Evolutionary conservation across 2,888 invertebrate genomes (phyloP).

Genomic region (Spodoptera picta): DNA sequence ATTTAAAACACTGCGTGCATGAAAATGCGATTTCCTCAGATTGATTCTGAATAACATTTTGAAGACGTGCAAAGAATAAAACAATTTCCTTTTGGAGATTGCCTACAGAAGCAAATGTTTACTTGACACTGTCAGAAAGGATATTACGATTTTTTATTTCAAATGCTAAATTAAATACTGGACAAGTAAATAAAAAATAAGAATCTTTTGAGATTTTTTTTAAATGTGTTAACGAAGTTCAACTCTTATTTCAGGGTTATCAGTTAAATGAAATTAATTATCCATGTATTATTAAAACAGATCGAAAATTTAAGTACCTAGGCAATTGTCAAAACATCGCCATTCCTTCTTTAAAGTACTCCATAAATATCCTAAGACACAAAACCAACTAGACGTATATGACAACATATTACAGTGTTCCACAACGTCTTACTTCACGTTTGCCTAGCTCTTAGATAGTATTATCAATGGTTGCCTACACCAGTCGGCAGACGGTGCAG

Average conservation of each 20-base stretch:
- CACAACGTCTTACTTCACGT: constrained; percentile 20
- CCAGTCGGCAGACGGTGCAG: constrained; percentile 55
- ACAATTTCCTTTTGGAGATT: constrained; percentile 63
- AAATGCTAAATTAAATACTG: constrained; percentile 29
- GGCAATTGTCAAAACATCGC: too few relatives aligned
- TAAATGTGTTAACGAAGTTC: too few relatives aligned
- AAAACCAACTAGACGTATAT: neutral
- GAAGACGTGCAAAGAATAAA: constrained; percentile 52
- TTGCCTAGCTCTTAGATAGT: constrained; percentile 30
- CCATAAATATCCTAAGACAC: constrained; percentile 9
- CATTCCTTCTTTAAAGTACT: too few relatives aligned
- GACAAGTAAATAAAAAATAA: constrained; percentile 5
- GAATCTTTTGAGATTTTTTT: too few relatives aligned
- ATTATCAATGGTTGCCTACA: constrained; percentile 44
- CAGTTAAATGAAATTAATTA: too few relatives aligned
- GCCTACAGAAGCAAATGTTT: constrained; percentile 56
- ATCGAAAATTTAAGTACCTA: too few relatives aligned
- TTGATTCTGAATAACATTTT: constrained; percentile 53
- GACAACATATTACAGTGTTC: constrained; percentile 2
- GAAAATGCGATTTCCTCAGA: constrained; percentile 56
- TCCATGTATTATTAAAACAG: too few relatives aligned
- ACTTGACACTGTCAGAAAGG: constrained; percentile 51
- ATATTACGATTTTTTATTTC: constrained; percentile 57
- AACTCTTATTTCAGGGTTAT: too few relatives aligned
- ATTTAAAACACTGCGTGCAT: constrained; percentile 39